These are phyloP conservation scores for Tipula lateralis DNA, from an alignment of 2,888 invertebrate genomes.

Conservation along the genomic window DNA sequence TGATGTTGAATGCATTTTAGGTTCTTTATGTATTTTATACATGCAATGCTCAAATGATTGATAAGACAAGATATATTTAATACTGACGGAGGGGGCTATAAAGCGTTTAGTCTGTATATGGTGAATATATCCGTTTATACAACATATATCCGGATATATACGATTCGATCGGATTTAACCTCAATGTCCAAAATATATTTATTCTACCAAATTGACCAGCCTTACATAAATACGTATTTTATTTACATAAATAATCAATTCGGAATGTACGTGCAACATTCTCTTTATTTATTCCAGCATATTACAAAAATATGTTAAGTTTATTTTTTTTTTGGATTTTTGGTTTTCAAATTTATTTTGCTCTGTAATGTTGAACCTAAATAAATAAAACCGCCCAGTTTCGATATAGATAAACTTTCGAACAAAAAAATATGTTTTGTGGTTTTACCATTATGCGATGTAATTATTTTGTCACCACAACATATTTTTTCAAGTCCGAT, in stretches of 20 bases:
- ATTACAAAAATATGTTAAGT: background rate
- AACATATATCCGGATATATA: background rate
- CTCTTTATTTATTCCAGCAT: background rate
- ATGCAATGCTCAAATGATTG: background rate
- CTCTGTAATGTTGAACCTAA: background rate
- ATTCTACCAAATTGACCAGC: background rate
- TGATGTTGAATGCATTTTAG: constrained; percentile 13
- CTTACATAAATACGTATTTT: background rate
- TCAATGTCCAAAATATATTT: background rate
- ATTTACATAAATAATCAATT: background rate
- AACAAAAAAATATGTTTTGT: background rate
- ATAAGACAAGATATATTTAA: background rate
- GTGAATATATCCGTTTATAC: background rate
- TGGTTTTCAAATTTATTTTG: background rate
- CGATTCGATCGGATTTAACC: background rate
- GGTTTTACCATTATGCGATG: background rate
- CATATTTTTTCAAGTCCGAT: background rate
- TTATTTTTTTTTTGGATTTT: background rate
- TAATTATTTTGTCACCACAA: constrained; percentile 11
- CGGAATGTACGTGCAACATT: background rate
- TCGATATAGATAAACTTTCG: background rate
- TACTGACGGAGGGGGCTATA: background rate
- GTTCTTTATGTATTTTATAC: background rate
- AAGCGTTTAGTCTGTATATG: background rate
- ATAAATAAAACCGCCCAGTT: background rate